Base-by-base conservation (phyloP, 2,888 invertebrate species). In the Perizoma affinitatum region DNA sequence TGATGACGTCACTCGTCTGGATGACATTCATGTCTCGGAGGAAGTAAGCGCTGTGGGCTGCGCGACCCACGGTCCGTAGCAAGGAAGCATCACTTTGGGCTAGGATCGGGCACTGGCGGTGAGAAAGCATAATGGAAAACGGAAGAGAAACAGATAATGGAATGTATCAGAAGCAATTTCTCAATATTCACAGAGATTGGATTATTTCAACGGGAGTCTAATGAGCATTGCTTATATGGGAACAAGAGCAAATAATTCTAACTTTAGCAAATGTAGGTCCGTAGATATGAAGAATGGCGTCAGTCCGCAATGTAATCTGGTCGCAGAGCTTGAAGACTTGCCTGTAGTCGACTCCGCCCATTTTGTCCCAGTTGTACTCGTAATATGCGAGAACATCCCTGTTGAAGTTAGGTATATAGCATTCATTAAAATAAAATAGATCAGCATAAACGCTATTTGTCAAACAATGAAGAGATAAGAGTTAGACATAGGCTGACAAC, bases 281-380 rank as follows among this genome's bases (percentile, higher is more conserved):
- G 54, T 88, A 90, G 5, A 90, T 84, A 42, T 88, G 80, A 6
- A 88, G 63, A 34, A 88, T 88, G 6, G 84, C 84, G 47, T 90
- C 90, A 1, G 88, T 86, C 0, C 90, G 77, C 4, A 90, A 69
- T 0, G 88, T 86, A 57, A 90, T 86, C 66, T 89, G 90, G 48
- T 87, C 80, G 53, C 89, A 90, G 0, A 88, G 75, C 59, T 90
- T 90, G 38, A 90, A 72, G 10, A 90, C 77, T 8, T 75, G 79
- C 4, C 84, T 75, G 63, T 84, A 87, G 66, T 89, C 82, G 34
- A 85, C 76, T 4, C 89, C 89, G 0, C 86, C 85, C 78, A 81
- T 87, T 68, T 83, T 87, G 38, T 86, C 82, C 90, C 90, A 90
- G 51, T 79, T 85, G 66, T 83, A 83, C 48, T 81, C 81, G 64